Base-by-base conservation (phyloP, 2,797 vertebrate species). In the Serranus cabrilla region DNA sequence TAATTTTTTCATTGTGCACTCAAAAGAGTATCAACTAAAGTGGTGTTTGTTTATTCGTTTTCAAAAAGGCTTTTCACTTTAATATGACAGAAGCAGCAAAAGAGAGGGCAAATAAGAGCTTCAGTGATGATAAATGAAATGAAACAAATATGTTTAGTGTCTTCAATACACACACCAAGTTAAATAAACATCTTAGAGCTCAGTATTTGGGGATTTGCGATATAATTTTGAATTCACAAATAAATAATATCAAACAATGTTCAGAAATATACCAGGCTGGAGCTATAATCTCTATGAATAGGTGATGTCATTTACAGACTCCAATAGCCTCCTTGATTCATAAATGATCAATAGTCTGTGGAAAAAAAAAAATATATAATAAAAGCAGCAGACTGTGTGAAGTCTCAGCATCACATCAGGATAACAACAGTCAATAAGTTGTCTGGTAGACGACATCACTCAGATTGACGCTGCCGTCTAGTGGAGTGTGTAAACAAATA, bases 391-490 rank as follows among this genome's bases (percentile, higher is more conserved):
- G 46, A 14, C 10, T 45, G 72, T 52, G n/a, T 58, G 27, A 25
- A 12, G 37, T 52, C 37, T 59, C 23, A 25, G 27, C 18, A 40
- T 3, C 50, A 69, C 11, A 55, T 43, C 18, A 23, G 7, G 17
- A 64, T 42, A 57, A 4, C 34, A 52, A 31, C 43, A 40, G 6
- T 60, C 74, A 63, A 71, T 72, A 63, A 55, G 13, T 21, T 52
- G 42, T 61, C 55, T 58, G 27, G 59, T 9, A 57, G 10, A 43
- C 43, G 31, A 56, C 39, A 76, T 71, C 31, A 49, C 13, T 34
- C 20, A 47, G 25, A 63, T 11, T 51, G 12, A 76, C 12, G 74
- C 21, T 60, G 78, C 58, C 13, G 71, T 78, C 76, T 74, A 59
- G 76, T 74, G 72, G 80, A 66, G 42, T 40, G 23, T 12, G 27